Evolutionary conservation across 2,113 vertebrate genomes (phyloP).

Genomic region (Haemorhous mexicanus): DNA sequence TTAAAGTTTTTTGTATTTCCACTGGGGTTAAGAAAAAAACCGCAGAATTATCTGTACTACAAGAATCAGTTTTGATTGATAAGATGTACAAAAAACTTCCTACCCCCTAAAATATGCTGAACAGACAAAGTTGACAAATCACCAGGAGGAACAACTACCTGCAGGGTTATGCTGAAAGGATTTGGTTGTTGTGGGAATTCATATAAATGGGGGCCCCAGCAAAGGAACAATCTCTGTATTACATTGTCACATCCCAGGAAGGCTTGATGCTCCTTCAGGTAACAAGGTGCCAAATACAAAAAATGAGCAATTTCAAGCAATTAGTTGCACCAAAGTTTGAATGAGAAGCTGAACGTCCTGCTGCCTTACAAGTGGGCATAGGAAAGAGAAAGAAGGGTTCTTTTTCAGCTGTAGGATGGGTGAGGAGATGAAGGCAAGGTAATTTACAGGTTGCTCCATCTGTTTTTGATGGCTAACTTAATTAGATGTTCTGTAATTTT

Average conservation of each 20-base stretch:
- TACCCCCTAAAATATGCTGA: not conserved
- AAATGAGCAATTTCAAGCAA: not conserved
- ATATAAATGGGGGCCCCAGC: not conserved
- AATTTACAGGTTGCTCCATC: not conserved
- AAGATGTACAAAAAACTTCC: not conserved
- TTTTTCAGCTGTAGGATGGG: not conserved
- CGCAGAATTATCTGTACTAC: not conserved
- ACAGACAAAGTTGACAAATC: not conserved
- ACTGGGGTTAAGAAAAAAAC: not conserved
- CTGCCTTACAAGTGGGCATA: not conserved
- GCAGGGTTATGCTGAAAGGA: not conserved
- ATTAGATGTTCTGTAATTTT: not conserved
- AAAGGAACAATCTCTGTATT: not conserved
- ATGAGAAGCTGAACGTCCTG: not conserved
- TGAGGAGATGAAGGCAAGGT: not conserved
- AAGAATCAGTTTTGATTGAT: not conserved
- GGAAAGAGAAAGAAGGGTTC: not conserved
- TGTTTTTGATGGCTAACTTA: not conserved
- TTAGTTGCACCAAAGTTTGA: conserved; percentile 10
- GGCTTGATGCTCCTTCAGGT: conserved; percentile 15
- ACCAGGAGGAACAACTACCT: not conserved
- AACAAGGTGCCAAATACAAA: not conserved
- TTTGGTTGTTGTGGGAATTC: not conserved
- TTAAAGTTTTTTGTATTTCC: not conserved
- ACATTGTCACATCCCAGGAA: not conserved